These are phyloP conservation scores for Sander vitreus DNA, from an alignment of 2,113 vertebrate species.

Conservation along the genomic window DNA sequence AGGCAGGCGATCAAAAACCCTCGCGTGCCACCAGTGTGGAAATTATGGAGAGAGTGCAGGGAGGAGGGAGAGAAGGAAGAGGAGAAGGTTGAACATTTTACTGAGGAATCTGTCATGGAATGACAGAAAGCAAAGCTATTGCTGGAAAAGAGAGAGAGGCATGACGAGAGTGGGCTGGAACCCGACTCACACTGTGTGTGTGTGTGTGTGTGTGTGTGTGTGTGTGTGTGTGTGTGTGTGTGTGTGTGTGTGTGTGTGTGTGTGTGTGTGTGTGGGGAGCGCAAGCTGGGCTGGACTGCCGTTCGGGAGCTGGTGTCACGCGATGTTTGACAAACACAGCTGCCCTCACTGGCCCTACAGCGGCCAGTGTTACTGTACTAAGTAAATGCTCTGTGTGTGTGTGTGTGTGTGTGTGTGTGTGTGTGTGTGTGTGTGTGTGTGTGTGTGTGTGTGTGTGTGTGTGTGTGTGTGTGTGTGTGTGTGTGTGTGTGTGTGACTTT, in stretches of 20 bases:
- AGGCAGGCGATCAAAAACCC: conserved; percentile 84
- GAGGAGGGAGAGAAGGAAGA: conserved; percentile 70
- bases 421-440: conserved; percentile 22
- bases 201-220: conserved; percentile 48
- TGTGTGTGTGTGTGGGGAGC: conserved; percentile 51
- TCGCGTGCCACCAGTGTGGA: conserved; percentile 85
- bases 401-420: conserved; percentile 15
- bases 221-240: conserved; percentile 43
- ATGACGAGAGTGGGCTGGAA: conserved; percentile 74
- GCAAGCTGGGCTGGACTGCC: conserved; percentile 73
- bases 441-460: conserved; percentile 15
- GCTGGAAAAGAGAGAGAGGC: conserved; percentile 79
- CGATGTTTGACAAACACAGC: conserved; percentile 85
- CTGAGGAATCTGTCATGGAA: conserved; percentile 84
- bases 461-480: conserved; percentile 17
- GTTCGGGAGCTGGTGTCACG: conserved; percentile 83
- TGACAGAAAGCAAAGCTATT: conserved; percentile 83
- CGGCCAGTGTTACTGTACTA: conserved; percentile 62
- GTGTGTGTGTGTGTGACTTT: conserved; percentile 27
- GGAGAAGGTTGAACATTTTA: conserved; percentile 82
- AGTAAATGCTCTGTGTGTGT: conserved; percentile 38
- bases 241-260: conserved; percentile 44
- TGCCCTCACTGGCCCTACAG: conserved; percentile 76
- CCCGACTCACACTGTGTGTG: conserved; percentile 47
- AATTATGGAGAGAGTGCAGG: conserved; percentile 76